A percentile compares a stretch with the other conserved stretches of the same genome.
phyloP scores from a whole-genome alignment of 2,113 vertebrate genomes.

The Motacilla alba region DNA sequence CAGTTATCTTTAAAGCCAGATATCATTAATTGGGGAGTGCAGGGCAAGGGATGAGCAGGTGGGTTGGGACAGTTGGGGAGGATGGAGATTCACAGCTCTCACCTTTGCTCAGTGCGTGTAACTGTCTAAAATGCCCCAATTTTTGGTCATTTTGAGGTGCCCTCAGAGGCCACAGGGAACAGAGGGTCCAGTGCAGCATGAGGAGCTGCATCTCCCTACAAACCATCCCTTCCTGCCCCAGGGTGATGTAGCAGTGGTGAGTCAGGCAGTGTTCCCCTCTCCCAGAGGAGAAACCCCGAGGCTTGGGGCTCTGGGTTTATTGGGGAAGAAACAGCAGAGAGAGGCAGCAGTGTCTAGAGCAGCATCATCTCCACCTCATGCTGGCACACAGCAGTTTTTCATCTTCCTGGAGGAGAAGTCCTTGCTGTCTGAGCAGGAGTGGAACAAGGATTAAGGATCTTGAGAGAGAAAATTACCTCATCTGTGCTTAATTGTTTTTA shows the following conservation, averaged over 20 bases:
- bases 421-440: background rate
- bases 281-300: background rate
- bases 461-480: constrained; percentile 26
- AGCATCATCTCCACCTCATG: background rate
- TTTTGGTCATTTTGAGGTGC: background rate
- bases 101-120: accelerated
- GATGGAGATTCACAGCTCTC: background rate
- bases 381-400: background rate
- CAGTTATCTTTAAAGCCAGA: no score
- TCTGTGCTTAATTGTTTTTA: constrained; percentile 31
- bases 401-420: background rate
- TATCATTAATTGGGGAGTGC: accelerated
- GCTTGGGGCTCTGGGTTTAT: background rate
- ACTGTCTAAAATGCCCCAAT: background rate
- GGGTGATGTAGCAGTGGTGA: background rate
- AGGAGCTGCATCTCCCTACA: background rate
- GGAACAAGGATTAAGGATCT: background rate
- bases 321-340: background rate
- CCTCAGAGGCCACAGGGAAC: background rate
- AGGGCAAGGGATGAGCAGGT: background rate
- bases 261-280: background rate
- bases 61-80: background rate
- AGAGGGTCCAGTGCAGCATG: background rate
- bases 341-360: background rate
- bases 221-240: background rate